Evolutionary conservation across 2,888 invertebrate species (phyloP).

Genomic region (Drosophila longiperda): DNA sequence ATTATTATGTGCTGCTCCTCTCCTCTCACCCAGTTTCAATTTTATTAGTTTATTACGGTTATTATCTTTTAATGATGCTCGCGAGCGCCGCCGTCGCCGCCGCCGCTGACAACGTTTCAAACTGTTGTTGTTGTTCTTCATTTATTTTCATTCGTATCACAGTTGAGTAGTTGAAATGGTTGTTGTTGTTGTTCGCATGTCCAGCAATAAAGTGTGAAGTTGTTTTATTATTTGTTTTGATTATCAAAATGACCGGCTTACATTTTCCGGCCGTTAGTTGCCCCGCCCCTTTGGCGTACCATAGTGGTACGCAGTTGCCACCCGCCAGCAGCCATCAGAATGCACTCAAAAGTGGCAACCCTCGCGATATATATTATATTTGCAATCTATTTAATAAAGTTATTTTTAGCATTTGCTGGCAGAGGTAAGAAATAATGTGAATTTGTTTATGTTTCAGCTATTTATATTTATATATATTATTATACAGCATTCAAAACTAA

Average conservation of each 20-base stretch:
- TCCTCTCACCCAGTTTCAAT: slow-evolving; percentile 68
- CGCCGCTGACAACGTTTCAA: slow-evolving; percentile 29
- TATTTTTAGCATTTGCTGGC: background rate
- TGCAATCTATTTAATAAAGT: background rate
- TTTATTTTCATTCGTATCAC: slow-evolving; percentile 36
- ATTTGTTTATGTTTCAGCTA: background rate
- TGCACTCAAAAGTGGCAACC: slow-evolving; percentile 1
- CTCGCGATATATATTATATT: background rate
- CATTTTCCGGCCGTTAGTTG: slow-evolving; percentile 73
- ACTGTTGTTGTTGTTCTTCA: slow-evolving; percentile 31
- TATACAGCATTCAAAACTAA: background rate
- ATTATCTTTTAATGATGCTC: slow-evolving; percentile 81
- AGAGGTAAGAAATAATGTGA: background rate
- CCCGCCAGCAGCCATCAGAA: background rate
- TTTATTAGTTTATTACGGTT: slow-evolving; percentile 83
- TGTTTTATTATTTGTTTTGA: slow-evolving; percentile 84
- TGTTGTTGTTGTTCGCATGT: slow-evolving; percentile 40
- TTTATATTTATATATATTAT: too few species aligned
- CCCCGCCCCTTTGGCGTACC: background rate
- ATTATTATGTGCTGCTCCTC: slow-evolving; percentile 47
- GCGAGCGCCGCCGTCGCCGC: slow-evolving; percentile 47
- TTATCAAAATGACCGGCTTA: slow-evolving; percentile 77
- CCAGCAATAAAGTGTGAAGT: slow-evolving; percentile 75
- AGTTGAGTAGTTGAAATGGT: slow-evolving; percentile 47
- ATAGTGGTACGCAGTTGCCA: slow-evolving; percentile 2